A percentile compares a stretch with the other conserved stretches of the same genome.
Conservation (phyloP, 2,888 invertebrate species). For the Biston betularia region DNA sequence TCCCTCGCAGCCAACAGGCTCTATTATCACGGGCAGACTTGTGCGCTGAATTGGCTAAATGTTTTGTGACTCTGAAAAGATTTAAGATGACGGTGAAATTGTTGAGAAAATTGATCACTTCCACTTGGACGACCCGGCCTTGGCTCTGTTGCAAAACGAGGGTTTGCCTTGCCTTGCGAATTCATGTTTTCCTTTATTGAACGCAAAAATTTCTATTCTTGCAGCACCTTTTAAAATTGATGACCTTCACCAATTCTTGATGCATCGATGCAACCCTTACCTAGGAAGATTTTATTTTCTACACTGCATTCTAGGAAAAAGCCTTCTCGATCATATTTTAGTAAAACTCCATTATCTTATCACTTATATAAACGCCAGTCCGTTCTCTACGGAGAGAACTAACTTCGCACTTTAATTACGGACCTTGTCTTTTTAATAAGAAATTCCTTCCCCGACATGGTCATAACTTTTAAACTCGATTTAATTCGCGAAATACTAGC, state of each 20-base stretch:
- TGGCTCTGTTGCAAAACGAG: slow-evolving; percentile 61
- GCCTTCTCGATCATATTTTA: slow-evolving; percentile 23
- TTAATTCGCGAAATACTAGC: slow-evolving; percentile 43
- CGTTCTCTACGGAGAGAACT: slow-evolving; percentile 39
- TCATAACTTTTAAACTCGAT: slow-evolving; percentile 49
- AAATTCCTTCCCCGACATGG: slow-evolving; percentile 45
- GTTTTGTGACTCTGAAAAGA: slow-evolving; percentile 83
- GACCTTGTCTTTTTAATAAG: slow-evolving; percentile 47
- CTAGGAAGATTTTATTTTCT: not conserved
- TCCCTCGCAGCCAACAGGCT: slow-evolving; percentile 79
- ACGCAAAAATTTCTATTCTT: not conserved
- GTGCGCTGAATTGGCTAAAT: slow-evolving; percentile 84
- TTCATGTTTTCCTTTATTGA: slow-evolving; percentile 25
- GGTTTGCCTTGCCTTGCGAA: slow-evolving; percentile 20
- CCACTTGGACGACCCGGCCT: slow-evolving; percentile 71
- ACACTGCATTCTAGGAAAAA: not conserved
- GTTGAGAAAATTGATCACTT: slow-evolving; percentile 84
- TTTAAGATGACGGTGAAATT: slow-evolving; percentile 84
- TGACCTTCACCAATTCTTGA: too few species aligned
- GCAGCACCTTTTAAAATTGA: not conserved
- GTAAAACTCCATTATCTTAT: slow-evolving; percentile 37
- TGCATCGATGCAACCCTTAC: too few species aligned
- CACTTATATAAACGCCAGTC: slow-evolving; percentile 40
- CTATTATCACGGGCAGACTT: slow-evolving; percentile 77
- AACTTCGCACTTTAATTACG: slow-evolving; percentile 48